Conservation (phyloP, 2,113 vertebrate genomes). For the Amphiprion percula region DNA sequence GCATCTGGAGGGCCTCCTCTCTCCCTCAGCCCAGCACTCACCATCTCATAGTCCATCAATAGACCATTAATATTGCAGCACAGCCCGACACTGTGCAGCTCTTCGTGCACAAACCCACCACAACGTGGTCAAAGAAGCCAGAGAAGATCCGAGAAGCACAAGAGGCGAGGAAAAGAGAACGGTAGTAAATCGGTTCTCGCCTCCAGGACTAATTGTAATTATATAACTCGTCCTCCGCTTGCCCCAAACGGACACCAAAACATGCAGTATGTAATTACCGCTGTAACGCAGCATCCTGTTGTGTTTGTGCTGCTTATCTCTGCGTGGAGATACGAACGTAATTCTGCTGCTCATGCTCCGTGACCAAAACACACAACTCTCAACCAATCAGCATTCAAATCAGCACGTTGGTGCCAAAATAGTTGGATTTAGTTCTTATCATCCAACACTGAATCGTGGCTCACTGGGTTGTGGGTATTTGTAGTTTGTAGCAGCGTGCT, state of each 20-base stretch:
- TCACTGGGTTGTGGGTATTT: slow-evolving; percentile 30
- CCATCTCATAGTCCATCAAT: slow-evolving; percentile 83
- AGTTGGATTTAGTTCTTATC: slow-evolving; percentile 50
- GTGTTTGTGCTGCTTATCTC: slow-evolving; percentile 56
- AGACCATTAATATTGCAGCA: slow-evolving; percentile 84
- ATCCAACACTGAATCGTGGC: slow-evolving; percentile 42
- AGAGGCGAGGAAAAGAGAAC: slow-evolving; percentile 18
- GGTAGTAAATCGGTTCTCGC: slow-evolving; percentile 42
- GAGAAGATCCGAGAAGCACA: neutral
- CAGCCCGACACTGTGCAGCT: slow-evolving; percentile 69
- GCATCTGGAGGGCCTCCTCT: slow-evolving; percentile 75
- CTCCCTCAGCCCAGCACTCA: slow-evolving; percentile 77
- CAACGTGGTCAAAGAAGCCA: slow-evolving; percentile 45
- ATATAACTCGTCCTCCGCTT: slow-evolving; percentile 56
- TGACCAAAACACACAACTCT: slow-evolving; percentile 52
- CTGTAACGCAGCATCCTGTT: slow-evolving; percentile 40
- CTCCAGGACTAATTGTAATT: slow-evolving; percentile 54
- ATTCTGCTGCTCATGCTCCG: slow-evolving; percentile 48
- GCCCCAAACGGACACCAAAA: slow-evolving; percentile 26
- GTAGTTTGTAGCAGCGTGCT: slow-evolving; percentile 43
- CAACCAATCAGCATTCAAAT: slow-evolving; percentile 47
- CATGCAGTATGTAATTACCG: slow-evolving; percentile 31
- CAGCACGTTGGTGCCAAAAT: slow-evolving; percentile 40
- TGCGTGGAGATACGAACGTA: slow-evolving; percentile 48
- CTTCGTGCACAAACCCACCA: slow-evolving; percentile 61